phyloP scores from a whole-genome alignment of 2,888 invertebrate genomes.

The Dyspetes luteomarginatus region DNA sequence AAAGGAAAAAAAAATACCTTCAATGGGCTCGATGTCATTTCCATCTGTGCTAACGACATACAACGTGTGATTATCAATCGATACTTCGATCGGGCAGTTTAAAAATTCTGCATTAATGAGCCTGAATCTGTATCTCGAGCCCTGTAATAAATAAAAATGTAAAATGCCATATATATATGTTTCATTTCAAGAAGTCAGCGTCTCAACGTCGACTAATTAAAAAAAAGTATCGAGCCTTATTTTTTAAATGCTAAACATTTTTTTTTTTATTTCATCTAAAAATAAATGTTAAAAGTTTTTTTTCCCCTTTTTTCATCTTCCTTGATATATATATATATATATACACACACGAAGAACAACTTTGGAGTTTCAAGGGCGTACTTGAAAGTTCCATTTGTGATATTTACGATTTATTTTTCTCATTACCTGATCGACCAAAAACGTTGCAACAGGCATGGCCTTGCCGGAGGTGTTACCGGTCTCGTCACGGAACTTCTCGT shows the following conservation, averaged over 20 bases:
- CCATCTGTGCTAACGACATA: constrained; percentile 92
- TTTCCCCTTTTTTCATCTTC: too few relatives aligned
- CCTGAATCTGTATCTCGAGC: constrained; percentile 91
- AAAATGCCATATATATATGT: too few relatives aligned
- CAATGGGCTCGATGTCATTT: constrained; percentile 89
- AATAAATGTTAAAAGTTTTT: too few relatives aligned
- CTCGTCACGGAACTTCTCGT: constrained; percentile 82
- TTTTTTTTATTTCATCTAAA: too few relatives aligned
- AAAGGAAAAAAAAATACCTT: constrained; percentile 84
- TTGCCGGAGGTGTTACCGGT: constrained; percentile 81
- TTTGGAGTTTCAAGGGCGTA: constrained; percentile 12
- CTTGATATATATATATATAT: too few relatives aligned
- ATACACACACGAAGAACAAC: not conserved
- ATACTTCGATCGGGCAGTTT: constrained; percentile 93
- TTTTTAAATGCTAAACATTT: too few relatives aligned
- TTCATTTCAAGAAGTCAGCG: too few relatives aligned
- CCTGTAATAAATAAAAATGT: constrained; percentile 85
- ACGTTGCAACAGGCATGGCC: constrained; percentile 86
- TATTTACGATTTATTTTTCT: not conserved
- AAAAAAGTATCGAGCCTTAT: too few relatives aligned
- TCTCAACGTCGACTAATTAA: too few relatives aligned
- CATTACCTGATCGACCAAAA: constrained; percentile 87
- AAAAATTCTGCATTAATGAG: constrained; percentile 94
- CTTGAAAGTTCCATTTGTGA: constrained; percentile 19
- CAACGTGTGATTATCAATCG: constrained; percentile 92